Conservation (phyloP, 2,797 vertebrate species). For the Paratrypauchen microcephalus region DNA sequence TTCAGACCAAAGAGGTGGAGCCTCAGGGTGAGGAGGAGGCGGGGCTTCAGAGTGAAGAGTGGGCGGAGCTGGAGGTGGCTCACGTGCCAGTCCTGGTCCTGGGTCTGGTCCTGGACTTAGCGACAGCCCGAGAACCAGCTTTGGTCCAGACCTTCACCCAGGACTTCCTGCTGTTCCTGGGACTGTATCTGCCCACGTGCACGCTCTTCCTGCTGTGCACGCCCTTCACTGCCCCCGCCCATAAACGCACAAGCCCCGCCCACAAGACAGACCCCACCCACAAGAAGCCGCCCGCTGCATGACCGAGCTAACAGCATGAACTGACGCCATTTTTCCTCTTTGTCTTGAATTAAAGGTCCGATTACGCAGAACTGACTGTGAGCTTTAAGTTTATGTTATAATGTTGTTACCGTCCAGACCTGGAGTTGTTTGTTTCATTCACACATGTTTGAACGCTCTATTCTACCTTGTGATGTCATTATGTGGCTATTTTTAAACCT, state of each 20-base stretch:
- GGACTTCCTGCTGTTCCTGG: slow-evolving; percentile 92
- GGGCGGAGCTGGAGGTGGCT: slow-evolving; percentile 87
- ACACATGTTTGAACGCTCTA: too few relatives aligned
- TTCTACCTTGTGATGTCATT: too few relatives aligned
- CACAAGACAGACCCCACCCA: background rate
- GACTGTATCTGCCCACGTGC: slow-evolving; percentile 91
- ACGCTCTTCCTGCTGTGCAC: slow-evolving; percentile 90
- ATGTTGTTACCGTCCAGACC: too few relatives aligned
- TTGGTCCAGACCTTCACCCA: slow-evolving; percentile 88
- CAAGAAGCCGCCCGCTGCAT: slow-evolving; percentile 28
- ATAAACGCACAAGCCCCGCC: background rate
- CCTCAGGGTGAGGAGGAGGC: slow-evolving; percentile 66
- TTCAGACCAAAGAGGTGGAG: background rate
- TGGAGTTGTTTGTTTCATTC: too few relatives aligned
- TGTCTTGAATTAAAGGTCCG: background rate
- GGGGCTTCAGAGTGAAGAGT: slow-evolving; percentile 73
- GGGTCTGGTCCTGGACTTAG: slow-evolving; percentile 89
- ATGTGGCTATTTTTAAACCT: too few relatives aligned
- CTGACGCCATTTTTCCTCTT: slow-evolving; percentile 1
- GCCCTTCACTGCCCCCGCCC: slow-evolving; percentile 59
- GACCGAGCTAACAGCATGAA: slow-evolving; percentile 7
- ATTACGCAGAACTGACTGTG: too few relatives aligned
- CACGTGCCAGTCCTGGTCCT: slow-evolving; percentile 91
- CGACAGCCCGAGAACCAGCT: slow-evolving; percentile 81
- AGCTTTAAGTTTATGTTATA: too few relatives aligned